phyloP scores from a whole-genome alignment of 2,888 invertebrate genomes.

The Hirtodrosophila duncani region DNA sequence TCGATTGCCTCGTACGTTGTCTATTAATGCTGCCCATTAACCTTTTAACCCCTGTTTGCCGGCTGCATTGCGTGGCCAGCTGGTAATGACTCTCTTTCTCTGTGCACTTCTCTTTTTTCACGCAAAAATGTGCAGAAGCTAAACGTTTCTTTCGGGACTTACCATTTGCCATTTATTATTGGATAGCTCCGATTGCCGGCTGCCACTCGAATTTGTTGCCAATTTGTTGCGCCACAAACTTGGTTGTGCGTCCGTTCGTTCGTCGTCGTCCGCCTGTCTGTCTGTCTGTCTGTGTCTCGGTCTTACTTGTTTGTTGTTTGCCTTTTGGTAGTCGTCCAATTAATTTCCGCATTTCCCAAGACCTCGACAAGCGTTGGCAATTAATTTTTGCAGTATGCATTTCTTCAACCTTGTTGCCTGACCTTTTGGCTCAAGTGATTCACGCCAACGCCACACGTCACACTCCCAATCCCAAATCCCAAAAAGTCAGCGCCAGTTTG shows the following conservation, averaged over 20 bases:
- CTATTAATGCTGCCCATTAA: constrained; percentile 75
- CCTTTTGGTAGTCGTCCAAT: constrained; percentile 52
- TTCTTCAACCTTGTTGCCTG: constrained; percentile 71
- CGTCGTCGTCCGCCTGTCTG: no score
- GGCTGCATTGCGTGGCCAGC: constrained; percentile 55
- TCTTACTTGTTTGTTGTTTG: constrained; percentile 6
- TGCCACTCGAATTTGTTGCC: constrained; percentile 62
- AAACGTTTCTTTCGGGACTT: constrained; percentile 45
- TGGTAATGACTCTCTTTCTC: constrained; percentile 62
- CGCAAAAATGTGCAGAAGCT: constrained; percentile 74
- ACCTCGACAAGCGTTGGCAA: constrained; percentile 64
- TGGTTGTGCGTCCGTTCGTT: constrained; percentile 18
- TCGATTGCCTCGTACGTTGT: constrained; percentile 55
- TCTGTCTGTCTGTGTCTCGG: constrained; percentile 18
- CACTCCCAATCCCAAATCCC: background rate
- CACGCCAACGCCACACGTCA: constrained; percentile 65
- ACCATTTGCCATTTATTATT: constrained; percentile 65
- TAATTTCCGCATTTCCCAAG: constrained; percentile 72
- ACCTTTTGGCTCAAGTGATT: constrained; percentile 72
- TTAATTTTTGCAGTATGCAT: constrained; percentile 67
- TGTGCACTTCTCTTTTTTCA: constrained; percentile 32
- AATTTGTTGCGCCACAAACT: constrained; percentile 59
- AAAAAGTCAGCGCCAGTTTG: constrained; percentile 12
- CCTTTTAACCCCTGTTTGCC: constrained; percentile 58
- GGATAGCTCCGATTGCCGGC: constrained; percentile 36